Percentiles rank a stretch among this genome's conserved stretches.
Conservation (phyloP, 2,797 vertebrate genomes). For the Pseudomugil tenellus region DNA sequence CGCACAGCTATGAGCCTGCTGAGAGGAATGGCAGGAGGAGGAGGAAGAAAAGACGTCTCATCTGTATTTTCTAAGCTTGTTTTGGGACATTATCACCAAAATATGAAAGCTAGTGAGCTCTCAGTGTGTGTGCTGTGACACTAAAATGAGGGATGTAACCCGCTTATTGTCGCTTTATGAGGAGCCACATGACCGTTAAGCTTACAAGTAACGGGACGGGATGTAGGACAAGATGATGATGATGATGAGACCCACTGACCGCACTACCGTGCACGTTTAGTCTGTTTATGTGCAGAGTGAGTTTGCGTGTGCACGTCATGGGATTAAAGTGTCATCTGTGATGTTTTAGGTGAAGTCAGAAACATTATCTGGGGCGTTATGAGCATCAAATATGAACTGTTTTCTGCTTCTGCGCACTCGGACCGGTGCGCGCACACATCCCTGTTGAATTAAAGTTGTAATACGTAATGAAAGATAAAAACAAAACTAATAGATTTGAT, state of each 20-base stretch:
- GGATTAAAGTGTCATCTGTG: not conserved
- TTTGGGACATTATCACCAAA: not conserved
- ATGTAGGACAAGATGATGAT: slow-evolving; percentile 58
- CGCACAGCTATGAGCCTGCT: slow-evolving; percentile 66
- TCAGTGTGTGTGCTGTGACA: not conserved
- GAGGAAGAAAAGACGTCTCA: slow-evolving; percentile 15
- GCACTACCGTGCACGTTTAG: not conserved
- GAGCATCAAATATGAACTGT: slow-evolving; percentile 5
- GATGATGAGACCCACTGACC: slow-evolving; percentile 33
- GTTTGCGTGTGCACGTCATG: not conserved
- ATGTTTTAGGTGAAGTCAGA: not conserved
- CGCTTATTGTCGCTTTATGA: slow-evolving; percentile 33
- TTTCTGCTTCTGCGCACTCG: not conserved
- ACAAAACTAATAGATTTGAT: too few species aligned
- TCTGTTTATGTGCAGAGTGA: not conserved
- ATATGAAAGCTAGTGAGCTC: not conserved
- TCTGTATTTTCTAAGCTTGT: slow-evolving; percentile 25
- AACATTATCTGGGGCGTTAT: not conserved
- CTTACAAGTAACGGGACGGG: slow-evolving; percentile 63
- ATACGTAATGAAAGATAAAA: too few species aligned
- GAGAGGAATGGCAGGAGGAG: slow-evolving; percentile 47
- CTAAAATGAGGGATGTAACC: slow-evolving; percentile 6
- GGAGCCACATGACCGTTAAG: slow-evolving; percentile 53
- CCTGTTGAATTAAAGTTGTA: too few species aligned
- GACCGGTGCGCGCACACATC: too few species aligned